Base-by-base conservation (phyloP, 2,113 vertebrate genomes). In the Zingel zingel region DNA sequence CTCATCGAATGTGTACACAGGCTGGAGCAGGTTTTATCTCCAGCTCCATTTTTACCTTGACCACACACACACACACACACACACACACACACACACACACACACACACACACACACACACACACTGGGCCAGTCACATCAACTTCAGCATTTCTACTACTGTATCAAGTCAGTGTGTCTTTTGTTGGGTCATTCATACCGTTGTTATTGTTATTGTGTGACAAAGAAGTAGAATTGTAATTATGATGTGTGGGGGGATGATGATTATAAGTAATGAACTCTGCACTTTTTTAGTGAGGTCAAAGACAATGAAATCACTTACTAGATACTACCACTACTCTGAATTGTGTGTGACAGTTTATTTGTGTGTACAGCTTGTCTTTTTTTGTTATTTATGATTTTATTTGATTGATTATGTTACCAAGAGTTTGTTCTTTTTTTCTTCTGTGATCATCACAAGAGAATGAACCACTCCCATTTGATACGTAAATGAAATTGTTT, bases 361-460 rank as follows among this genome's bases (percentile, higher is more conserved):
- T 79, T 47, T 69, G 11, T 84, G 16, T 73, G 70, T 85, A 76
- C 65, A 71, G 58, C 48, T 56, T 68, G 57, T 85, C 59, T 45
- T 63, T 83, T 83, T 82, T 72, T 71, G 74, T 90, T 88, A 91
- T 93, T 91, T 91, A 88, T 89, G 23, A 84, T 69, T 82, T 84
- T n/a, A 72, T 71, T 86, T 91, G 62, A 78, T 76, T 85, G 59
- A 83, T 88, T 84, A 19, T 69, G 75, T 80, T 83, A 77, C 47
- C 54, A 59, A 67, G 39, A 33, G 63, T 66, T 36, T 65, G 16
- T 79, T 61, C 47, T 86, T 64, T 77, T 48, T 65, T 62, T 63
- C n/a, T 47, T 50, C 27, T 85, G 43, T 50, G 69, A 23, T 70
- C 62, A 78, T 63, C 77, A 74, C 80, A 73, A 48, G 25, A 54